Evolutionary conservation across 2,888 invertebrate species (phyloP).

Genomic region (Drosophila picticornis): DNA sequence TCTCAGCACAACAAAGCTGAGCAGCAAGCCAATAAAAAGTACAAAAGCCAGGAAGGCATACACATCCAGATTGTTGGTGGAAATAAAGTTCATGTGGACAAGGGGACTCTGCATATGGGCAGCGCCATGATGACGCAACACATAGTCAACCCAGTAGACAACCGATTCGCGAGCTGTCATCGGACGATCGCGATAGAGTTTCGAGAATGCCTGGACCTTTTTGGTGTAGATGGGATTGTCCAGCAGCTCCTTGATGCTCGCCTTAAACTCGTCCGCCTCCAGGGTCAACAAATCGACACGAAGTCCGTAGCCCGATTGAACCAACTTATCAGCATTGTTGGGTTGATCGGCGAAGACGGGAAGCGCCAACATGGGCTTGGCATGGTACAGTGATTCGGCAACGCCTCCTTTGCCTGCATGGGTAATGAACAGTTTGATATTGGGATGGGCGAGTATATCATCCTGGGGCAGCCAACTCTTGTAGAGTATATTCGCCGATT

Average conservation of each 20-base stretch:
- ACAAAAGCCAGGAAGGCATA: slow-evolving; percentile 52
- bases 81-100: slow-evolving; percentile 85
- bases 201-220: slow-evolving; percentile 85
- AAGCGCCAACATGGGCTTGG: slow-evolving; percentile 86
- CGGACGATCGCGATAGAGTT: slow-evolving; percentile 87
- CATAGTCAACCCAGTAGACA: slow-evolving; percentile 87
- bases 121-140: slow-evolving; percentile 87
- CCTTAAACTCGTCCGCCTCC: slow-evolving; percentile 53
- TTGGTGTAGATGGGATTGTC: slow-evolving; percentile 70
- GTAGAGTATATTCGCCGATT: slow-evolving; percentile 85
- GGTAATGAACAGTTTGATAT: slow-evolving; percentile 87
- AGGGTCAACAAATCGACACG: slow-evolving; percentile 61
- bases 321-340: slow-evolving; percentile 74
- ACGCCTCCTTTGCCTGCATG: slow-evolving; percentile 89
- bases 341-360: slow-evolving; percentile 83
- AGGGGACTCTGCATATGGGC: slow-evolving; percentile 86
- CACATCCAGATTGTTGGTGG: slow-evolving; percentile 86
- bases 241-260: slow-evolving; percentile 72
- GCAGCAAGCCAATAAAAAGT: slow-evolving; percentile 32
- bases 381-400: slow-evolving; percentile 88
- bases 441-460: slow-evolving; percentile 88
- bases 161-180: slow-evolving; percentile 86
- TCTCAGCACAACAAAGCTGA: slow-evolving; percentile 51
- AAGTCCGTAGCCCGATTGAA: slow-evolving; percentile 74
- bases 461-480: slow-evolving; percentile 90